phyloP scores from a whole-genome alignment of 2,888 invertebrate genomes.

The Atrina japonica region DNA sequence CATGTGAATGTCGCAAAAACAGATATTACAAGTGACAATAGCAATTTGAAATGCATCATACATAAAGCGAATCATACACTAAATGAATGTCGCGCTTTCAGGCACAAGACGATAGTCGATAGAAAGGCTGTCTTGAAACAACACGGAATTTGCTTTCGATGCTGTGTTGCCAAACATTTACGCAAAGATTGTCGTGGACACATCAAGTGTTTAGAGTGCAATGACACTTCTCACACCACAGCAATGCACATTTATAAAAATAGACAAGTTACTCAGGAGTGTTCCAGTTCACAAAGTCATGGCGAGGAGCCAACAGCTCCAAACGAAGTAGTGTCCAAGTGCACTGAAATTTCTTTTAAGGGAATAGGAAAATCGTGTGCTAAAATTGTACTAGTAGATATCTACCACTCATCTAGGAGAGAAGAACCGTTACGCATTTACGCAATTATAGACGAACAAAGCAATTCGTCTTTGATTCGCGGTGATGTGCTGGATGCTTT shows the following conservation, averaged over 20 bases:
- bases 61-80: slow-evolving; percentile 24
- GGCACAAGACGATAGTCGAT: slow-evolving; percentile 4
- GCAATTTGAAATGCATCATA: no score
- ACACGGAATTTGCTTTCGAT: slow-evolving; percentile 18
- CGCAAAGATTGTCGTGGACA: slow-evolving; percentile 12
- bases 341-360: slow-evolving; percentile 14
- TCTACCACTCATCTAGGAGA: slow-evolving; percentile 10
- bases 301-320: neutral
- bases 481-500: slow-evolving; percentile 24
- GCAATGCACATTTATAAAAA: slow-evolving; percentile 24
- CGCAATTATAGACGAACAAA: slow-evolving; percentile 40
- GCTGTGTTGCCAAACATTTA: slow-evolving; percentile 21
- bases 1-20: no score
- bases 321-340: slow-evolving; percentile 1
- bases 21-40: no score
- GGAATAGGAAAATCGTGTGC: slow-evolving; percentile 22
- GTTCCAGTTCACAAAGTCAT: neutral
- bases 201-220: slow-evolving; percentile 23
- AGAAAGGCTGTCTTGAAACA: neutral
- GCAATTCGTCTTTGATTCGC: slow-evolving; percentile 28
- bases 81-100: slow-evolving; percentile 21
- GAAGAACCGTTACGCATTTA: slow-evolving; percentile 3
- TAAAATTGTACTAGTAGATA: slow-evolving; percentile 15
- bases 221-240: slow-evolving; percentile 16
- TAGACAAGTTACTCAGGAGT: neutral